Base-by-base conservation (phyloP, 2,888 invertebrate genomes). In the Xylocampa areola region DNA sequence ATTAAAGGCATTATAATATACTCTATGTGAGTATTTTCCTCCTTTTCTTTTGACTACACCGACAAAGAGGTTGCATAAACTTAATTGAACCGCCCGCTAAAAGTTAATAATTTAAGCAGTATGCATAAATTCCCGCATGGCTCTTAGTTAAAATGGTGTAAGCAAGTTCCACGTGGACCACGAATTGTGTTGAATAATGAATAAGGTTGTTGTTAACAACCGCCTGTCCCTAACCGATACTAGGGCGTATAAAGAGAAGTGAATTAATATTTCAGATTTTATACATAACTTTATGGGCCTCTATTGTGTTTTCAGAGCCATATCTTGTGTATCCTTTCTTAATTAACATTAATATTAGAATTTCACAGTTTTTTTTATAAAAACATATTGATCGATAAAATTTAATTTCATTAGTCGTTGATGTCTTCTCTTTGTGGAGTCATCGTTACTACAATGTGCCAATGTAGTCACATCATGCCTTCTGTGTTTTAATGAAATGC, bases 131-230 rank as follows among this genome's bases (percentile, higher is more conserved):
- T 53, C 14, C 3, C 49, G 14, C 21, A 43, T 39, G 16, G 51
- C 49, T 54, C 29, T 62, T 57, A 48, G 39, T 54, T 41, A 32
- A 54, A 52, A 61, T 48, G 49, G 35, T 58, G 70, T 52, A 21
- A 49, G 59, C 52, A 43, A 58, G 27, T 59, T 57, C 27, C 27
- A 48, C 63, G 48, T 47, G 60, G 36, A 55, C 55, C 60, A 57
- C 47, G 43, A 59, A 55, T 68, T 69, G 61, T 39, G 50, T 41
- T 70, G 55, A 40, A 68, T 68, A 61, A 63, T 62, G 55, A 43
- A 70, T 47, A 21, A 16, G 36, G 13, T 40, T 48, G 25, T 52
- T 48, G 35, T 37, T 51, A 47, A 41, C 44, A 40, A 33, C 40
- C 27, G 14, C 37, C 21, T 27, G 27, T n/a, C 30, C 14, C 30